Base-by-base conservation (phyloP, 2,888 invertebrate species). In the Tortricodes alternella region DNA sequence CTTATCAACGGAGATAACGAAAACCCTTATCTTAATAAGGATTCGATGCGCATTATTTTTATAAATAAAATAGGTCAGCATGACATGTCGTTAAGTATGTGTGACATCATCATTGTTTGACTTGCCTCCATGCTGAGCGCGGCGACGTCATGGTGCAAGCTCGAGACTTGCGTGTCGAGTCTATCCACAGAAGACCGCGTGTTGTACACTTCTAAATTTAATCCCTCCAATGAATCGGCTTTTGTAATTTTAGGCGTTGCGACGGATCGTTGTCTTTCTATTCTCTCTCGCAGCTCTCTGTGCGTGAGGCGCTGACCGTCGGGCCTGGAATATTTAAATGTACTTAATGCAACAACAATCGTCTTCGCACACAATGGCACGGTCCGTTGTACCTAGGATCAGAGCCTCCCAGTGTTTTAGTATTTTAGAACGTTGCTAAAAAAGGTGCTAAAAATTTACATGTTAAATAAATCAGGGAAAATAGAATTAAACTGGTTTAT, bases 71-170 rank as follows among this genome's bases (percentile, higher is more conserved):
- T 66, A 57, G 66, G 66, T 63, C 66, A 66, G 64, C 64, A 65
- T 49, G 38, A 44, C 56, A 55, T 52, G 60, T 39, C 60, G 43
- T 44, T 63, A 59, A 61, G 62, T 62, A 52, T 52, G 56, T 55
- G 59, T 72, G 70, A 70, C 57, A 64, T 67, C 57, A 64, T 67
- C 63, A 70, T 63, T 55, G 52, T 55, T 61, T 63, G 51, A 59
- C 78, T 83, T 80, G 94, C 96, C 92, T 96, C 97, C 81, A 94
- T 93, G 73, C 96, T 96, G 35, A 97, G 92, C 18, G 95, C 94
- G 0, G 96, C 96, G 15, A 97, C 96, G 78, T 97, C 96, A 69
- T 96, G 95, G 74, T 97, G 96, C 60, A 97, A 82, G 38, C 94
- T 94, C 9, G 95, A 94, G 44, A 97, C 95, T 80, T 96, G 96